phyloP scores from a whole-genome alignment of 2,888 invertebrate species.

The Drosophila monieri region DNA sequence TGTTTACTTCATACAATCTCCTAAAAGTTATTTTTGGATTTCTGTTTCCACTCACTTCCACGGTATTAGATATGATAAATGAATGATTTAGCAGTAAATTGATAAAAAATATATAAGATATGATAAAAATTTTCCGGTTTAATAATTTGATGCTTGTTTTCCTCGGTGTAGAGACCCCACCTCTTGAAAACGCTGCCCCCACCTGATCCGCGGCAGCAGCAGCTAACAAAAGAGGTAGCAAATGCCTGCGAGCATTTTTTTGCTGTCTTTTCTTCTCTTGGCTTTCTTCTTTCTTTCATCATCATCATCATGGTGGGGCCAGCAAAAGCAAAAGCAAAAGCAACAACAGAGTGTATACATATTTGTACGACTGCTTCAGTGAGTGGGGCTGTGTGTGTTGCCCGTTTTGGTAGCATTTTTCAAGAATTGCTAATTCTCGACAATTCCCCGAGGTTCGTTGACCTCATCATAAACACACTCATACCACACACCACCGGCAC shows the following conservation, averaged over 20 bases:
- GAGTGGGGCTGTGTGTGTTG: slow-evolving; percentile 53
- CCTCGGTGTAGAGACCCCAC: slow-evolving; percentile 16
- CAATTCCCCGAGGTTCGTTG: slow-evolving; percentile 78
- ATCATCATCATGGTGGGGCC: slow-evolving; percentile 32
- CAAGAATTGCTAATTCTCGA: slow-evolving; percentile 81
- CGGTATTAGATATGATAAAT: background rate
- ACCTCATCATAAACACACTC: slow-evolving; percentile 69
- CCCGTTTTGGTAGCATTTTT: slow-evolving; percentile 80
- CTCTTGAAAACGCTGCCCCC: slow-evolving; percentile 32
- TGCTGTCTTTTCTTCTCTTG: slow-evolving; percentile 44
- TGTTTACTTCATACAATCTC: background rate
- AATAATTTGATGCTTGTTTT: slow-evolving; percentile 20
- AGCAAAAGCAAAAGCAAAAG: background rate
- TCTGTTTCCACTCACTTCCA: background rate
- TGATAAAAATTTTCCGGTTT: background rate
- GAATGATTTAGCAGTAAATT: background rate
- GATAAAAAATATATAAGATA: background rate
- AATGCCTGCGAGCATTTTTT: slow-evolving; percentile 71
- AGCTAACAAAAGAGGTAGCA: slow-evolving; percentile 46
- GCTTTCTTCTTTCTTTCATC: slow-evolving; percentile 66
- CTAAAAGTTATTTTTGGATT: too few species aligned
- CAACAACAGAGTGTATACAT: slow-evolving; percentile 8
- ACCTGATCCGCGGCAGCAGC: slow-evolving; percentile 42
- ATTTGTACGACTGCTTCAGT: slow-evolving; percentile 35
- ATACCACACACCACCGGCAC: slow-evolving; percentile 31